Evolutionary conservation across 2,888 invertebrate genomes (phyloP).

Genomic region (Phymatocera aterrima): DNA sequence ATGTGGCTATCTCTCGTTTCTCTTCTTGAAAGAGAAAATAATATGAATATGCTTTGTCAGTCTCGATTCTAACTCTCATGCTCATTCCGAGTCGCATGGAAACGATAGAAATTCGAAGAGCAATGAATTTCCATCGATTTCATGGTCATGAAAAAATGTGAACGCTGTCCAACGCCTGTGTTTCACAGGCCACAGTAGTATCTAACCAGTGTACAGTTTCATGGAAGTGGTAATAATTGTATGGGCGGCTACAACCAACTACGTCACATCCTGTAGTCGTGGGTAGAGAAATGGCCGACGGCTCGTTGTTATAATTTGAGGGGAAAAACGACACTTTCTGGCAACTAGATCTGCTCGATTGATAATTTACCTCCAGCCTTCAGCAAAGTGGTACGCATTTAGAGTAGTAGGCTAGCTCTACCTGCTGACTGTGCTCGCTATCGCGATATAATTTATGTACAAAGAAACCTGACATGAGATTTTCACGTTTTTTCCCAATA

Average conservation of each 20-base stretch:
- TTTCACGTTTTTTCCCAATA: no score
- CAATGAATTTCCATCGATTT: no score
- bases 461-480: no score
- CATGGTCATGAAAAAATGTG: not conserved
- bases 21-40: not conserved
- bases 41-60: constrained; percentile 10
- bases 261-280: constrained; percentile 62
- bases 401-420: not conserved
- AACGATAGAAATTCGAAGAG: no score
- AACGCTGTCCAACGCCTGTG: not conserved
- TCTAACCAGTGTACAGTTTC: not conserved
- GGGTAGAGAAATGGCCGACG: constrained; percentile 60
- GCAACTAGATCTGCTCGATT: constrained; percentile 28
- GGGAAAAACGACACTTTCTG: constrained; percentile 60
- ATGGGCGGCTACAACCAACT: constrained; percentile 51
- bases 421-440: not conserved
- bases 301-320: constrained; percentile 60
- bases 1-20: not conserved
- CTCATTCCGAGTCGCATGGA: not conserved
- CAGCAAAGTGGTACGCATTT: constrained; percentile 2
- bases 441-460: constrained; percentile 3
- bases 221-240: constrained; percentile 22
- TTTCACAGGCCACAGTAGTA: not conserved
- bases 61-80: not conserved
- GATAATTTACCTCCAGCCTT: constrained; percentile 36